Conservation (phyloP, 2,113 vertebrate genomes). For the Nematolebias whitei region DNA sequence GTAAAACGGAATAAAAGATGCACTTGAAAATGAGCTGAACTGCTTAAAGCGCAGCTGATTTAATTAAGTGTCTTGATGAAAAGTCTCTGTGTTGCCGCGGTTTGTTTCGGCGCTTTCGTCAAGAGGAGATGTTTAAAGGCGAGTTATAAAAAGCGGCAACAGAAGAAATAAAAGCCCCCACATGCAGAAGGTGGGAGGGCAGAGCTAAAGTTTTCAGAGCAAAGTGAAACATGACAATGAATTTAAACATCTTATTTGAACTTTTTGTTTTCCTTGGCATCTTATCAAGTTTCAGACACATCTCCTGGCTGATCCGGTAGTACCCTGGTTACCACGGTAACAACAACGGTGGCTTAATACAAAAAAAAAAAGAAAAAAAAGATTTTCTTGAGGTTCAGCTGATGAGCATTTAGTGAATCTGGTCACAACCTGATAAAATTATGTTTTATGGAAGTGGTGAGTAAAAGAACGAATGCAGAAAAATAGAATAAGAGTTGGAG, state of each 20-base stretch:
- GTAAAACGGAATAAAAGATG: constrained; percentile 36
- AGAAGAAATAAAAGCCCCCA: no score
- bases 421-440: neutral
- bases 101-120: neutral
- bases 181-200: no score
- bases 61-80: constrained; percentile 19
- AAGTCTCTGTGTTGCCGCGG: neutral
- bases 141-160: neutral
- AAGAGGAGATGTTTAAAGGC: neutral
- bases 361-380: no score
- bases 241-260: no score
- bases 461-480: neutral
- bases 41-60: constrained; percentile 44
- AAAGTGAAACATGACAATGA: no score
- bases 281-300: neutral
- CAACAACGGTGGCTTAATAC: neutral
- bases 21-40: constrained; percentile 10
- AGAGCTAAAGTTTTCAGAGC: no score
- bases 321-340: neutral
- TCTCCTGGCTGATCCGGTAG: neutral
- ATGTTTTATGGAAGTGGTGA: neutral
- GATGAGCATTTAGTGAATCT: neutral
- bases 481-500: neutral
- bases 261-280: no score
- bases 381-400: neutral